Conservation (phyloP, 1,140 invertebrate genomes). For the Elysia chlorotica region DNA sequence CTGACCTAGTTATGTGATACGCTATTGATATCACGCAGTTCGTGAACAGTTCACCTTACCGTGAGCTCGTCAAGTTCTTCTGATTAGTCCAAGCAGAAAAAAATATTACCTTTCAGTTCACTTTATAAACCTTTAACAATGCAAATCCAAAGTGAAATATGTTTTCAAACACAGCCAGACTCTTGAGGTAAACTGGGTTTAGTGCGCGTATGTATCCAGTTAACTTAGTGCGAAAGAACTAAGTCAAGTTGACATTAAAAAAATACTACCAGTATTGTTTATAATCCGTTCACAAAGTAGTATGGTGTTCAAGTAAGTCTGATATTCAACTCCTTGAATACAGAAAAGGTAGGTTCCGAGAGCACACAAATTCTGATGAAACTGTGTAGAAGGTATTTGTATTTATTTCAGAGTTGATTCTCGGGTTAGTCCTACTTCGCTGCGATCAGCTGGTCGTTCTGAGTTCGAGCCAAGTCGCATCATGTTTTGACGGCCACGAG, state of each 20-base stretch:
- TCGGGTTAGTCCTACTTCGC: not conserved
- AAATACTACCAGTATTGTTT: not conserved
- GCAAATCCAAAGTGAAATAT: no score
- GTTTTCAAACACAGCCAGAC: no score
- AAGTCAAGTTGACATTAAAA: not conserved
- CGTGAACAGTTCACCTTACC: no score
- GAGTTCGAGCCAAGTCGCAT: not conserved
- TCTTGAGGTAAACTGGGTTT: no score
- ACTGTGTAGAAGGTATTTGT: not conserved
- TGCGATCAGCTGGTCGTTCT: not conserved
- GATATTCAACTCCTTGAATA: not conserved
- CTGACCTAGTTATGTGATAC: no score
- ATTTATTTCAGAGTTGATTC: not conserved
- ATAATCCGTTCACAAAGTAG: not conserved
- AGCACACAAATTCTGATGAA: not conserved
- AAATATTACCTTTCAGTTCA: no score
- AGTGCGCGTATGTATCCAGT: no score
- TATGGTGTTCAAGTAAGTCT: not conserved
- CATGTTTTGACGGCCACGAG: constrained; percentile 7
- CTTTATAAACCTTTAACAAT: no score
- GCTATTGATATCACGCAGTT: no score
- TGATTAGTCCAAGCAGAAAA: no score
- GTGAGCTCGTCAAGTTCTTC: no score
- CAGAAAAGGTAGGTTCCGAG: not conserved
- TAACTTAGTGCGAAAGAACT: no score